phyloP scores from a whole-genome alignment of 1,140 invertebrate species.

The Pseudomyrmex gracilis region DNA sequence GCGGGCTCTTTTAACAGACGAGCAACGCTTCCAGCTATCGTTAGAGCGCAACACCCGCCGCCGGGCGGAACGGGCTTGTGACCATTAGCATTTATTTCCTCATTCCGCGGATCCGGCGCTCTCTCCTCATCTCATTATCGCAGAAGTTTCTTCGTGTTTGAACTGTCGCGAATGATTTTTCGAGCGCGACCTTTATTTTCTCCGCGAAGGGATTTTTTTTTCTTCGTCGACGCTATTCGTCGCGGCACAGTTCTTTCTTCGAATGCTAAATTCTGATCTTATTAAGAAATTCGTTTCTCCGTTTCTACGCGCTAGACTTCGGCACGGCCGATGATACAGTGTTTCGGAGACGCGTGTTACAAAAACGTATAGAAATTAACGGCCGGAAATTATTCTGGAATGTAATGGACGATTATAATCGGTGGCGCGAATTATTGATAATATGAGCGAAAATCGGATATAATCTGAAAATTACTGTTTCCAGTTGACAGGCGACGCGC shows the following conservation, averaged over 20 bases:
- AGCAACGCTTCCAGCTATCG: constrained; percentile 63
- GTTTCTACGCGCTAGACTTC: too few relatives aligned
- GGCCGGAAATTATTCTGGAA: not conserved
- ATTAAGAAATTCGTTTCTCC: not conserved
- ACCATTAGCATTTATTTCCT: constrained; percentile 63
- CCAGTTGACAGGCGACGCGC: constrained; percentile 41
- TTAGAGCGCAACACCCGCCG: constrained; percentile 59
- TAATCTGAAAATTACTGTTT: constrained; percentile 51
- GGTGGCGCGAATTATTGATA: constrained; percentile 34
- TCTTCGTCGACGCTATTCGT: not conserved
- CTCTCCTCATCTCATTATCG: constrained; percentile 59
- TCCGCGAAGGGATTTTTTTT: not conserved
- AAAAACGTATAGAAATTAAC: constrained; percentile 13
- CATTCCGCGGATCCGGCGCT: not conserved
- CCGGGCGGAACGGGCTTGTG: constrained; percentile 51
- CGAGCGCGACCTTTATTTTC: not conserved
- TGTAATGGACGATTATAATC: constrained; percentile 38
- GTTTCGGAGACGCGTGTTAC: constrained; percentile 11
- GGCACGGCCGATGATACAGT: too few relatives aligned
- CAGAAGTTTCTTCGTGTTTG: constrained; percentile 25
- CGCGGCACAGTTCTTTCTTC: not conserved
- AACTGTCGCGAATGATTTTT: not conserved
- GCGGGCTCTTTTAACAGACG: constrained; percentile 59
- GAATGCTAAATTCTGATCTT: not conserved
- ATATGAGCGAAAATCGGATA: constrained; percentile 30